Evolutionary conservation across 2,797 vertebrate genomes (phyloP), one percentile per base, ranked within the genome.

Genomic region (Syngnathus rostellatus): DNA sequence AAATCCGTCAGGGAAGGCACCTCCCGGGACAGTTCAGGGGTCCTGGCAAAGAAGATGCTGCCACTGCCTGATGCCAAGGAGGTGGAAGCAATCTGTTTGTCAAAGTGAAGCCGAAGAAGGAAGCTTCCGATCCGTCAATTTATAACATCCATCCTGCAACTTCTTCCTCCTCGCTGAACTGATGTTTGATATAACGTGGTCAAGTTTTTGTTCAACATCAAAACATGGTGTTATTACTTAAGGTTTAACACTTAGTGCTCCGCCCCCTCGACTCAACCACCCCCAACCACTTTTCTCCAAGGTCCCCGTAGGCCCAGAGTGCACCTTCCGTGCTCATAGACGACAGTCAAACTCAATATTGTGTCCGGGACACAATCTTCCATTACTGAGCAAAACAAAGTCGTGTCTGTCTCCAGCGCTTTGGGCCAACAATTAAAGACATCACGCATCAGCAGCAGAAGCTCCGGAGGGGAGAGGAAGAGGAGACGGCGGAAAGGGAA

Each of bases 401-500:
- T 89, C 75, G 72, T 90, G 88, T 90, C 88, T 89, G 83, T 89
- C 89, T 90, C 68, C 79, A 77, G 79, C 77, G 89, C 91, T 91
- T 87, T 87, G 83, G 88, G 89, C 90, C 87, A 91, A 86, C 88
- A 90, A 90, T 91, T 90, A 91, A 91, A 88, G 83, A 85, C 84
- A 89, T 86, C 83, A 88, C 73, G 71, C 77, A 57, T 57, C 77
- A 83, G 81, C 77, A 72, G 31, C 76, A 72, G 74, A 73, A 81
- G 82, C 82, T 77, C 79, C 63, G 66, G 65, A 78, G 72, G 73
- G 72, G 54, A 11, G 60, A 45, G 60, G 21, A 62, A 62, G 55
- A 57, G 67, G 64, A 78, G 72, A 72, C 69, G 54, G 60, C 16
- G 60, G 41, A 62, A 62, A 25, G 14, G 16, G 54, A 55, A 55